Evolutionary conservation across 1,140 invertebrate species (phyloP), one percentile per base, ranked within the genome.

Genomic region (Drosophila yakuba): DNA sequence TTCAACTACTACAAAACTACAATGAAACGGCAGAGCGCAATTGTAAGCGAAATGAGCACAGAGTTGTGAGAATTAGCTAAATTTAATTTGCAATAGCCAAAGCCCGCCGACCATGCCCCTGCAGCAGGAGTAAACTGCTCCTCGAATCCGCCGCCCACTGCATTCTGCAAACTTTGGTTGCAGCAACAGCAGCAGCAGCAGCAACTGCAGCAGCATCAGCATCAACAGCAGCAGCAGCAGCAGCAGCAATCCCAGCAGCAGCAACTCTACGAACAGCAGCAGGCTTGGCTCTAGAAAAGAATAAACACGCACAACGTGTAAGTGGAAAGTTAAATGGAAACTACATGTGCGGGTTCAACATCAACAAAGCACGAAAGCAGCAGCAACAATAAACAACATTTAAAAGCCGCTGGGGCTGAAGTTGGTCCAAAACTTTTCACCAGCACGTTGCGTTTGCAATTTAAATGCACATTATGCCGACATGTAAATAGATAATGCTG

Each of bases 41-140:
- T 92, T 89, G 91, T 92, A 78, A 92, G 91, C 78, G 91, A 92
- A 92, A 92, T 92, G 91, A 92, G 91, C 80, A 92, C 91, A 89
- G 91, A 92, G 89, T 92, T 92, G 86, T 92, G 91, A 91, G 89
- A 91, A 90, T 91, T 91, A 91, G 88, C 86, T 84, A 91, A 91
- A 90, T 91, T 91, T 90, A 91, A 91, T 91, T 88, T 91, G 89
- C 89, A 91, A 91, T 84, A 91, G 80, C 90, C 79, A 83, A 80
- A 63, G 74, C 64, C 78, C 76, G 61, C 55, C 68, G 74, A 78
- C 52, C 63, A 60, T 41, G 78, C 58, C 71, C 61, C 50, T 60
- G 55, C 82, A 81, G 43, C 48, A 78, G 69, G 48, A 60, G 76
- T 69, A 28, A 51, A 2, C 43, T 78, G 66, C 39, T 47, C 82